Percentiles rank a stretch among this genome's conserved stretches.
These are phyloP conservation scores for Antechinus stuartii DNA, from an alignment of 2,113 vertebrate species.

Conservation along the genomic window DNA sequence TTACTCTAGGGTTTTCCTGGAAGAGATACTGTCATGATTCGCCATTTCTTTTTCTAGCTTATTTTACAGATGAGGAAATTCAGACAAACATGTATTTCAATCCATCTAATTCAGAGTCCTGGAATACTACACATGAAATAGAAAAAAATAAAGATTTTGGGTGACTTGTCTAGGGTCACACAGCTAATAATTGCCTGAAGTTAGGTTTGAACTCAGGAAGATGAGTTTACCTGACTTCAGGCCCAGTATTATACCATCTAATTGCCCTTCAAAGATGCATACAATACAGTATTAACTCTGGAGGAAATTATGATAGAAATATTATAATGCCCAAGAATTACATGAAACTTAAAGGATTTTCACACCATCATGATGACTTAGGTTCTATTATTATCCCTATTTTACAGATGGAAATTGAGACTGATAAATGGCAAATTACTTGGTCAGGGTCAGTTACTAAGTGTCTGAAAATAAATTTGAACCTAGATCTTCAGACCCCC, in stretches of 20 bases:
- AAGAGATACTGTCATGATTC: too few relatives aligned
- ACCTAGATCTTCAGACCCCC: background rate
- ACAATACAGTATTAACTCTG: background rate
- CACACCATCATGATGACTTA: background rate
- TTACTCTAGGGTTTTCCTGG: too few relatives aligned
- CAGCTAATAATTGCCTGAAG: too few relatives aligned
- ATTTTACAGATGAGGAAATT: too few relatives aligned
- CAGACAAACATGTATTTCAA: background rate
- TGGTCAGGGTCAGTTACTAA: background rate
- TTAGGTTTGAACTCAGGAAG: background rate
- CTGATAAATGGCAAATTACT: background rate
- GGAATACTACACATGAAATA: background rate
- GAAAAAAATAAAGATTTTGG: conserved; percentile 31
- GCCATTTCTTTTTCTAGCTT: too few relatives aligned
- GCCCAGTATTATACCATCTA: background rate
- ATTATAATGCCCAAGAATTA: background rate
- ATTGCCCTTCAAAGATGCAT: background rate
- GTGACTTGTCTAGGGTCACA: too few relatives aligned
- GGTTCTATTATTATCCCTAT: background rate
- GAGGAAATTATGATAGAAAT: background rate
- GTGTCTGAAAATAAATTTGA: background rate
- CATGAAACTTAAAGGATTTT: background rate
- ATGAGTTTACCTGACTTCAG: background rate
- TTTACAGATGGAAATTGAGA: background rate
- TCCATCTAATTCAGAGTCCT: conserved; percentile 5